Conservation (phyloP, 2,888 invertebrate genomes). For the Volucella bombylans region DNA sequence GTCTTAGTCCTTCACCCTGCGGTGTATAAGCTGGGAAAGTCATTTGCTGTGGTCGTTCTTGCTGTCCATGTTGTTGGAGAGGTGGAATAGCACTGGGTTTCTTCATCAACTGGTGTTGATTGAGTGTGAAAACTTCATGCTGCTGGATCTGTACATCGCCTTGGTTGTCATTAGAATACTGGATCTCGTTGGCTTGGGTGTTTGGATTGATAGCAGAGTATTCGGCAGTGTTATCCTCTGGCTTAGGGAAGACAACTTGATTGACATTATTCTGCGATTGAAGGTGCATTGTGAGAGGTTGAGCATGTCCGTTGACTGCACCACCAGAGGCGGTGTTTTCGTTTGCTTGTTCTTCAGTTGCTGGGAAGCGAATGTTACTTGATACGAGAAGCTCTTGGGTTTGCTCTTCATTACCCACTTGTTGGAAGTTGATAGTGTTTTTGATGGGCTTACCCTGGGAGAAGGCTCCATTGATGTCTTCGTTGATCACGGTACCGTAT, state of each 20-base stretch:
- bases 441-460: slow-evolving; percentile 75
- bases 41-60: slow-evolving; percentile 55
- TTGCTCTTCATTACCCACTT: slow-evolving; percentile 75
- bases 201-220: slow-evolving; percentile 47
- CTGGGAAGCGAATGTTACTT: slow-evolving; percentile 81
- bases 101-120: slow-evolving; percentile 78
- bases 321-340: slow-evolving; percentile 75
- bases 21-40: slow-evolving; percentile 78
- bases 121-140: slow-evolving; percentile 80
- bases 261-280: slow-evolving; percentile 79
- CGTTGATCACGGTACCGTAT: slow-evolving; percentile 80
- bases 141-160: slow-evolving; percentile 79
- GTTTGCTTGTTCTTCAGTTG: slow-evolving; percentile 77
- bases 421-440: slow-evolving; percentile 63
- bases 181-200: slow-evolving; percentile 61
- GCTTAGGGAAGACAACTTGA: slow-evolving; percentile 80
- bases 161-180: slow-evolving; percentile 37
- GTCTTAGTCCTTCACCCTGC: slow-evolving; percentile 83
- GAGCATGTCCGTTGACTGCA: slow-evolving; percentile 80
- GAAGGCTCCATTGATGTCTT: slow-evolving; percentile 77
- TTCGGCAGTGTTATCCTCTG: slow-evolving; percentile 73
- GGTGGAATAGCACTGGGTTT: slow-evolving; percentile 62
- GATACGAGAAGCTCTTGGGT: slow-evolving; percentile 80
- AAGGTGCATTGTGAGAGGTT: slow-evolving; percentile 78
- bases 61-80: slow-evolving; percentile 43